These are phyloP conservation scores for Pristionchus exspectatus DNA, from an alignment of 2,888 invertebrate species.

Conservation along the genomic window DNA sequence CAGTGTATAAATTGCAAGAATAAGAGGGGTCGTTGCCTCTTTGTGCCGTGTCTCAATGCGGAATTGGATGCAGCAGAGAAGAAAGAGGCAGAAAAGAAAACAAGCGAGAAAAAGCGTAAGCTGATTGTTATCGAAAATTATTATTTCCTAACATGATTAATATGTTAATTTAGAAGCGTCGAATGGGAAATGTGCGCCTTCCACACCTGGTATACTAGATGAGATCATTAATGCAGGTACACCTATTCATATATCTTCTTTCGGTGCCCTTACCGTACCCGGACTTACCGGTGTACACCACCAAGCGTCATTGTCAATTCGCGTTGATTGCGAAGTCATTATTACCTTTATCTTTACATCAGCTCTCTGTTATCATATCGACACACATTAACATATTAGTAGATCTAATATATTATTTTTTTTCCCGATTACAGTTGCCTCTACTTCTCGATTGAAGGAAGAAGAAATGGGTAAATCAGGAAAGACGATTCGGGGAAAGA, in stretches of 20 bases:
- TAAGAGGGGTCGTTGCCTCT: constrained; percentile 6
- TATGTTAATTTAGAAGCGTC: not conserved
- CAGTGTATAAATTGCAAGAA: not conserved
- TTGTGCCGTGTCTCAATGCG: not conserved
- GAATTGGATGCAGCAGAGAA: no score
- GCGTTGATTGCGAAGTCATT: no score
- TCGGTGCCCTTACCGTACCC: no score
- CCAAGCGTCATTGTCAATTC: no score
- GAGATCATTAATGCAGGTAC: not conserved
- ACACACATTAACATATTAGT: no score
- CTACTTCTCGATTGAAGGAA: not conserved
- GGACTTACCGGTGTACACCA: no score
- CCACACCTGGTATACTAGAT: not conserved
- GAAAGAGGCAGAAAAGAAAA: not conserved
- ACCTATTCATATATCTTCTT: not conserved
- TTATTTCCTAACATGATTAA: not conserved
- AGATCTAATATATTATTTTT: no score
- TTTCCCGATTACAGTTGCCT: not conserved
- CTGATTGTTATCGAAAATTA: not conserved
- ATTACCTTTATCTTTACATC: no score
- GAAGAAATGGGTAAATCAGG: not conserved
- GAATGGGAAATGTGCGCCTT: not conserved
- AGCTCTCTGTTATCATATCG: no score
- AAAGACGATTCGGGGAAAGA: not conserved
- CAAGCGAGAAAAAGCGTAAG: not conserved